Evolutionary conservation across 2,888 invertebrate species (phyloP).

Genomic region (Thymelicus lineola): DNA sequence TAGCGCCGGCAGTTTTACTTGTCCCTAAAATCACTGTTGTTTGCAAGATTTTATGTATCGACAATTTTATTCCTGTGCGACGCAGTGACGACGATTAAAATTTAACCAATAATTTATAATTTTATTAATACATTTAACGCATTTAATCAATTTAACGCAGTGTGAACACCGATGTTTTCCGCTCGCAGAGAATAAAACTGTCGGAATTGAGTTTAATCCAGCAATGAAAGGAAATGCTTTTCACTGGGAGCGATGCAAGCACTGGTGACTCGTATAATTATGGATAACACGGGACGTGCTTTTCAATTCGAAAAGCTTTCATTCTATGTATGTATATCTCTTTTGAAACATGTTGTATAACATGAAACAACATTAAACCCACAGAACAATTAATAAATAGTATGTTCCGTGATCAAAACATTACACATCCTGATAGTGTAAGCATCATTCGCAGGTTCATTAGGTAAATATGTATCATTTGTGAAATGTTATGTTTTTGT

Average conservation of each 20-base stretch:
- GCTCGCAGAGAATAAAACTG: neutral
- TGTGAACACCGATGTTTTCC: conserved; percentile 3
- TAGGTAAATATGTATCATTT: no score
- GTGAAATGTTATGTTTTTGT: no score
- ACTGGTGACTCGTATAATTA: conserved; percentile 1
- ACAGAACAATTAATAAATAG: no score
- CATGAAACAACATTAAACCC: neutral
- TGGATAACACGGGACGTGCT: conserved; percentile 10
- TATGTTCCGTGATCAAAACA: no score
- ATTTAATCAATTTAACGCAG: neutral
- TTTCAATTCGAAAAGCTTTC: conserved; percentile 12
- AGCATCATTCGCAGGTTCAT: no score
- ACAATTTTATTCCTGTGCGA: no score
- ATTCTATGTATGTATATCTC: neutral
- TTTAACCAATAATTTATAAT: neutral
- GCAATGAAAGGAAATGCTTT: conserved; percentile 9
- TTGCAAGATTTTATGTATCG: no score
- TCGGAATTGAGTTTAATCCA: conserved; percentile 7
- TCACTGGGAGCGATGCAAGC: conserved; percentile 6
- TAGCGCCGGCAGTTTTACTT: no score
- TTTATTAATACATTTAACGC: no score
- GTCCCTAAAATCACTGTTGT: no score
- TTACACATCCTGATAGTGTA: neutral
- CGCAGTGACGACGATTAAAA: neutral
- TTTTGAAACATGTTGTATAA: neutral